A percentile compares a stretch with the other conserved stretches of the same genome.
phyloP scores from a whole-genome alignment of 2,888 invertebrate species.

The Frankliniella intonsa region DNA sequence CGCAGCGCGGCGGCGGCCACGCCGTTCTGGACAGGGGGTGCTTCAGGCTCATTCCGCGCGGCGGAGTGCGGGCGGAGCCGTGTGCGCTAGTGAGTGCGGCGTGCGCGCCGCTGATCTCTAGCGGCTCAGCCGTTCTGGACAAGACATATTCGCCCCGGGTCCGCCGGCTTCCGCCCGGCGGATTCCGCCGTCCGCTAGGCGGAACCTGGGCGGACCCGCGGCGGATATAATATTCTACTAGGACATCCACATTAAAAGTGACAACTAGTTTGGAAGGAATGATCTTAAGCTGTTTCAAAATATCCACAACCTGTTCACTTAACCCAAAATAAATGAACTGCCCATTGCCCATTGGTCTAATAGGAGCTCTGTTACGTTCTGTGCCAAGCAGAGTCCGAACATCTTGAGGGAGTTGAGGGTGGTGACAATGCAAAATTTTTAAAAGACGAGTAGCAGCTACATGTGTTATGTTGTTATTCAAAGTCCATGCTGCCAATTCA shows the following conservation, averaged over 20 bases:
- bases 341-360: neutral
- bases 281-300: neutral
- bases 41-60: too few species aligned
- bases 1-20: too few species aligned
- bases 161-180: too few species aligned
- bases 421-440: neutral
- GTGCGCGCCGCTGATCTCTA: too few species aligned
- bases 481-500: neutral
- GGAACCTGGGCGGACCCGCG: too few species aligned
- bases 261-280: neutral
- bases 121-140: too few species aligned
- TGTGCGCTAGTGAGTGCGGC: too few species aligned
- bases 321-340: neutral
- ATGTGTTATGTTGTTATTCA: neutral
- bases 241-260: neutral
- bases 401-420: neutral
- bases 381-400: neutral
- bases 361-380: neutral
- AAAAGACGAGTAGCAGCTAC: neutral
- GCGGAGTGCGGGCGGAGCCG: too few species aligned
- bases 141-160: too few species aligned
- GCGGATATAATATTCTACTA: too few species aligned
- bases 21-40: too few species aligned
- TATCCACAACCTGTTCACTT: neutral
- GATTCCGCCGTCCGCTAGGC: too few species aligned